Conservation (phyloP, 2,113 vertebrate species). For the Dermatemys mawii region DNA sequence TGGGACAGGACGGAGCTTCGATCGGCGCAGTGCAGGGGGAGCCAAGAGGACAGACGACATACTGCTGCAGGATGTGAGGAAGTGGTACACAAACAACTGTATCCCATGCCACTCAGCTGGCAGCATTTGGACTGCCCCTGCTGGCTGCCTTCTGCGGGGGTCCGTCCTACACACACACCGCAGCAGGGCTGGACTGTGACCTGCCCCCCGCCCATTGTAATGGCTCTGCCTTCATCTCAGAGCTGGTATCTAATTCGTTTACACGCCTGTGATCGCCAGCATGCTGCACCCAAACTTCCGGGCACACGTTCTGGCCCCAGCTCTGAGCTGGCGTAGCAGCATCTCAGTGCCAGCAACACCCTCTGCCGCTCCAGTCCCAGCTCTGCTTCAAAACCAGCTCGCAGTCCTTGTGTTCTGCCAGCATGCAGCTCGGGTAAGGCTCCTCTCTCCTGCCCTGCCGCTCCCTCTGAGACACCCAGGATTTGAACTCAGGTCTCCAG, state of each 20-base stretch:
- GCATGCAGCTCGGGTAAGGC: not conserved
- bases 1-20: no score
- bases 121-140: no score
- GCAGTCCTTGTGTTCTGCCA: not conserved
- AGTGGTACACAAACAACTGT: no score
- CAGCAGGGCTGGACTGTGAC: no score
- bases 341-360: not conserved
- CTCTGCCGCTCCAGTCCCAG: not conserved
- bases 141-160: no score
- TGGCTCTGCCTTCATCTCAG: not conserved
- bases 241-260: not conserved
- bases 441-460: not conserved
- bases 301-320: not conserved
- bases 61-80: no score
- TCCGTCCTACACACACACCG: not conserved
- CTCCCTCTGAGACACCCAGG: no score
- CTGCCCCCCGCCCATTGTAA: not conserved
- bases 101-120: no score
- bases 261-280: no score
- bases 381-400: no score
- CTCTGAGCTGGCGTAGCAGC: not conserved
- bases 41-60: not conserved
- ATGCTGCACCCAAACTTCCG: no score
- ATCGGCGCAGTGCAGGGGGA: not conserved
- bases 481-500: not conserved